Percentiles rank a stretch among this genome's conserved stretches.
Conservation (phyloP, 2,888 invertebrate genomes). For the Drosophila greeni region DNA sequence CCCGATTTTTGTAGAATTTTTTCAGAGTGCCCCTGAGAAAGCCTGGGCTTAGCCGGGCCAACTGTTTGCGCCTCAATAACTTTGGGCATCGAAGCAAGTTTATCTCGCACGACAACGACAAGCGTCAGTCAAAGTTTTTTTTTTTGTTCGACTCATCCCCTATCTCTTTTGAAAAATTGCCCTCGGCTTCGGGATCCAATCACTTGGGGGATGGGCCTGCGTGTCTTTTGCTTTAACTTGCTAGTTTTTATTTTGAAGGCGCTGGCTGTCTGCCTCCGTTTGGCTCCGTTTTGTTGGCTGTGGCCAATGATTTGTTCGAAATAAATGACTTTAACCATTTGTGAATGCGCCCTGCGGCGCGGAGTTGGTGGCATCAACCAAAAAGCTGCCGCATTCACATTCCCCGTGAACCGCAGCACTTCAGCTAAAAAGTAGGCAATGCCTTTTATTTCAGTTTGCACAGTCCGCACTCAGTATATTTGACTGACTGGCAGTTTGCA, state of each 20-base stretch:
- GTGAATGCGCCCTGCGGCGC: conserved; percentile 40
- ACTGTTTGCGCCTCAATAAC: conserved; percentile 70
- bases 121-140: conserved; percentile 69
- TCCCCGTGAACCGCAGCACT: conserved; percentile 63
- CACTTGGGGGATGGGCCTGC: conserved; percentile 8
- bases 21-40: not conserved
- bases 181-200: conserved; percentile 32
- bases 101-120: conserved; percentile 61
- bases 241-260: conserved; percentile 40
- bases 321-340: conserved; percentile 72
- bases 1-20: not conserved
- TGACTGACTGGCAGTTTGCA: conserved; percentile 64
- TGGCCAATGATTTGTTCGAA: conserved; percentile 68
- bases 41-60: conserved; percentile 34
- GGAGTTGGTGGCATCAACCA: conserved; percentile 42
- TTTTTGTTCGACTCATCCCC: conserved; percentile 42
- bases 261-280: conserved; percentile 36
- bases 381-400: conserved; percentile 43
- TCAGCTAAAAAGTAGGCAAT: conserved; percentile 63
- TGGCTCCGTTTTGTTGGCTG: too few species aligned
- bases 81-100: conserved; percentile 65
- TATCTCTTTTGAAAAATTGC: conserved; percentile 61
- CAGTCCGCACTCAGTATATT: conserved; percentile 30
- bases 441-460: conserved; percentile 38
- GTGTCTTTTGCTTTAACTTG: conserved; percentile 53